Conservation (phyloP, 1,140 invertebrate species). For the Bombus turneri region DNA sequence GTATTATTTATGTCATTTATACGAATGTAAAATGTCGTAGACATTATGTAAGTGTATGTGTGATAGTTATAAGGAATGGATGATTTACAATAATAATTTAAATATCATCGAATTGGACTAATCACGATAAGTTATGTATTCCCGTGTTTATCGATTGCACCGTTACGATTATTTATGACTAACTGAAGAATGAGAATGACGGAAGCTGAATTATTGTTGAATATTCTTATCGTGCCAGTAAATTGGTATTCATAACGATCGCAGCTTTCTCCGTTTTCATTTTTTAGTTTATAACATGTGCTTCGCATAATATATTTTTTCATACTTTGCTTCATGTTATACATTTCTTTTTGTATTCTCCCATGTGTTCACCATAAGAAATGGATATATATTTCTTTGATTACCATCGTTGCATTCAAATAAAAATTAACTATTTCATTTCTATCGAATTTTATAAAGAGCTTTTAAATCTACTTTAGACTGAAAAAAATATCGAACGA, state of each 20-base stretch:
- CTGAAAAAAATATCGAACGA: background rate
- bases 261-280: background rate
- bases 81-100: background rate
- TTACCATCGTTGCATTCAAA: background rate
- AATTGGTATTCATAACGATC: background rate
- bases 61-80: background rate
- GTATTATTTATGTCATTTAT: background rate
- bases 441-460: background rate
- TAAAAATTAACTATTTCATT: background rate
- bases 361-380: no score
- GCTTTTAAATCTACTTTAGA: no score
- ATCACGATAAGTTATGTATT: background rate
- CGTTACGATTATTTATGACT: conserved; percentile 21
- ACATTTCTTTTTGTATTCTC: background rate
- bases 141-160: background rate
- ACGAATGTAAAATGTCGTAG: background rate
- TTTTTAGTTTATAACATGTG: conserved; percentile 20
- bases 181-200: conserved; percentile 19
- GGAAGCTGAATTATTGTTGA: background rate
- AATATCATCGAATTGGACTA: background rate
- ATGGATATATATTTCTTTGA: background rate
- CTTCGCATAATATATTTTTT: background rate
- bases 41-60: background rate
- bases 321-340: background rate
- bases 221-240: background rate